Percentiles rank a stretch among this genome's conserved stretches.
Evolutionary conservation across 2,113 vertebrate species (phyloP).

Genomic region (Taxidea taxus): DNA sequence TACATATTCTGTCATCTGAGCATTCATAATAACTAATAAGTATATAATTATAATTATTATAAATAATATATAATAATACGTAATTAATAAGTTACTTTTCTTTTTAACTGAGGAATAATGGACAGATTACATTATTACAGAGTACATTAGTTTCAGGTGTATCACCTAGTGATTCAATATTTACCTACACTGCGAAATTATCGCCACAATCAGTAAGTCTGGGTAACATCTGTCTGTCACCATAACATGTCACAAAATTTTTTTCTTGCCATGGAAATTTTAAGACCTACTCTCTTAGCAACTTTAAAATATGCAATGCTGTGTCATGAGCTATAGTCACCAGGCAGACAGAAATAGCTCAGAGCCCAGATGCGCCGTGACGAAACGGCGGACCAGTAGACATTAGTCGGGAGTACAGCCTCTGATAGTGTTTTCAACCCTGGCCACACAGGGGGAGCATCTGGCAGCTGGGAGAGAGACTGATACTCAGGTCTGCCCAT

Average conservation of each 20-base stretch:
- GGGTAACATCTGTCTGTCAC: background rate
- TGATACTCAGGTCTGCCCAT: background rate
- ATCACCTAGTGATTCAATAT: background rate
- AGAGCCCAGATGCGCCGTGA: background rate
- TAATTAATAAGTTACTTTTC: background rate
- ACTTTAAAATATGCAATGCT: background rate
- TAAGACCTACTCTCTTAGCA: background rate
- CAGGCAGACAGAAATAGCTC: background rate
- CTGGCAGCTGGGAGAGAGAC: background rate
- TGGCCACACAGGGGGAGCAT: background rate
- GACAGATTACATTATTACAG: background rate
- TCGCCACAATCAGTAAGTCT: background rate
- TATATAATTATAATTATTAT: background rate
- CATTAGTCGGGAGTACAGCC: background rate
- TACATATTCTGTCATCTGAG: background rate
- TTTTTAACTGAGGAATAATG: background rate
- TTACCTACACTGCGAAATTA: background rate
- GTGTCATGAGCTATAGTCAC: background rate
- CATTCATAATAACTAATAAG: background rate
- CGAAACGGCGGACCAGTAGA: background rate
- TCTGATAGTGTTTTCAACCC: background rate
- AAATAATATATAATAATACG: background rate
- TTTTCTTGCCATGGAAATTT: background rate
- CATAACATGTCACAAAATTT: background rate
- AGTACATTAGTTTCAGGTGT: background rate